phyloP scores from a whole-genome alignment of 2,888 invertebrate species.

The Stenolophus ochropezus region DNA sequence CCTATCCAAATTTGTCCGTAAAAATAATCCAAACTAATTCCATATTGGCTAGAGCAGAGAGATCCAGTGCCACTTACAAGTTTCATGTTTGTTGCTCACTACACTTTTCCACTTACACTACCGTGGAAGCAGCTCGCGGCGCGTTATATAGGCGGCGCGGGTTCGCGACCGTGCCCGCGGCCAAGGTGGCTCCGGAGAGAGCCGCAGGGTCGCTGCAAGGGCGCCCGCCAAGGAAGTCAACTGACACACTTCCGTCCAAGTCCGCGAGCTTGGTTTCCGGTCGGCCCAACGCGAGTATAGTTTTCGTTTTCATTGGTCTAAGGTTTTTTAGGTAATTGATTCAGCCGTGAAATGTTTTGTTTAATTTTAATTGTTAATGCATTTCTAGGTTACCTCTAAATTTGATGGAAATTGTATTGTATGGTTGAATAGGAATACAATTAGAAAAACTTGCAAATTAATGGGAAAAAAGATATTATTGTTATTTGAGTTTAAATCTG shows the following conservation, averaged over 20 bases:
- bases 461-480: too few species aligned
- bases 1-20: background rate
- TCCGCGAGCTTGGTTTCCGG: conserved; percentile 11
- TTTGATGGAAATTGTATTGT: background rate
- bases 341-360: background rate
- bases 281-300: too few species aligned
- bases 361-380: too few species aligned
- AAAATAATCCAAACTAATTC: background rate
- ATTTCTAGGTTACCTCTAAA: background rate
- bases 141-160: conserved; percentile 52
- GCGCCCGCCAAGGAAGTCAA: conserved; percentile 11
- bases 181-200: conserved; percentile 44
- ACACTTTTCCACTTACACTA: conserved; percentile 16
- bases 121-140: background rate
- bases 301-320: background rate
- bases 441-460: too few species aligned
- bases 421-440: background rate
- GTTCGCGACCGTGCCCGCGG: conserved; percentile 48
- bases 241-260: conserved; percentile 25
- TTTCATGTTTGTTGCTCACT: conserved; percentile 48
- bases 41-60: background rate
- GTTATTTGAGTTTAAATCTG: too few species aligned
- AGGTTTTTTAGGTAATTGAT: background rate
- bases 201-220: conserved; percentile 8
- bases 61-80: conserved; percentile 36